A percentile compares a stretch with the other conserved stretches of the same genome.
phyloP scores from a whole-genome alignment of 2,797 vertebrate species.

The Acanthiza pusilla region DNA sequence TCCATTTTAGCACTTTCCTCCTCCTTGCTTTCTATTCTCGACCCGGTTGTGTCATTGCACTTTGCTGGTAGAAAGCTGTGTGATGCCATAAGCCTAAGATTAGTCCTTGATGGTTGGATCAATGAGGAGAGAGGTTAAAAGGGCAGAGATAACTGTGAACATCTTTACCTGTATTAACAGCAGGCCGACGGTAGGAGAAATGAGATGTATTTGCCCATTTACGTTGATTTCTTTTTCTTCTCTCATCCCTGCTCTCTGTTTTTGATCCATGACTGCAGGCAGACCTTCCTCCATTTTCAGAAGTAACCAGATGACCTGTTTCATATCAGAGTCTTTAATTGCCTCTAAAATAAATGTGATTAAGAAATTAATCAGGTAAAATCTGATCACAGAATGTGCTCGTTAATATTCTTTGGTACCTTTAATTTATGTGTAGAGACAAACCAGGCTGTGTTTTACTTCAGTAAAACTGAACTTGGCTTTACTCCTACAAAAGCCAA shows the following conservation, averaged over 20 bases:
- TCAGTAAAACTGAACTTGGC: neutral
- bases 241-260: neutral
- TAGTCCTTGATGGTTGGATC: neutral
- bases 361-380: neutral
- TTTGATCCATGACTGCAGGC: neutral
- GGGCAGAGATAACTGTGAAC: neutral
- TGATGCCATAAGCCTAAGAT: neutral
- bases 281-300: neutral
- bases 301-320: neutral
- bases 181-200: neutral
- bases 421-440: neutral
- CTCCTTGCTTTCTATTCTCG: neutral
- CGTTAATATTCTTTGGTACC: neutral
- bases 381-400: neutral
- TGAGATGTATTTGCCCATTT: neutral
- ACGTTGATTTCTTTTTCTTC: neutral
- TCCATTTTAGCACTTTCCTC: neutral
- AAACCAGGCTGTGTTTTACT: neutral
- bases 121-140: neutral
- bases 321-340: neutral
- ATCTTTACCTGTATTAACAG: neutral
- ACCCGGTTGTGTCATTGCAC: neutral
- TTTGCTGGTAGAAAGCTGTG: neutral
- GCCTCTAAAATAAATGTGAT: neutral
- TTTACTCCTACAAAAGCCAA: neutral